Base-by-base conservation (phyloP, 2,797 vertebrate species). In the Hyperoplus immaculatus region DNA sequence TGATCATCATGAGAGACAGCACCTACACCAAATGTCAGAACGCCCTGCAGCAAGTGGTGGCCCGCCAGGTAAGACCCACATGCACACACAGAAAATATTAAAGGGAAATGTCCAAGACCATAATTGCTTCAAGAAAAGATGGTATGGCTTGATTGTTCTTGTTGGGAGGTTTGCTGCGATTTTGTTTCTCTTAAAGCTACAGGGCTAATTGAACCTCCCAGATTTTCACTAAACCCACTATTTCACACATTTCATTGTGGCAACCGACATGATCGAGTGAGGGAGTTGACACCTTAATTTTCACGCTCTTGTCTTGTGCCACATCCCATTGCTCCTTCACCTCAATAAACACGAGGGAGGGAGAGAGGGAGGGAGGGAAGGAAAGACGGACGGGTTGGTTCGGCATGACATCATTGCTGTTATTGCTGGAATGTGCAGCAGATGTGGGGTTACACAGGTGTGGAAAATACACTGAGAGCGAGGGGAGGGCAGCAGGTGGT, bases 1-100 rank as follows among this genome's bases (percentile, higher is more conserved):
- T 99, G 98, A 99, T 99, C 94, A 99, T 99, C 94, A 98, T 98
- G 97, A 95, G 97, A 85, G 98, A 99, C 88, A 95, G 97, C 87
- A 99, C 98, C 0, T 99, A 99, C 0, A 78, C 74, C 85, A 99
- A 99, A 92, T 99, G 98, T 93, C 98, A 99, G 94, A 99, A 99
- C 0, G 98, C 98, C 13, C 91, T 99, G 69, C 98, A 99, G 93
- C 98, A 99, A 86, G 97, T 99, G 39, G 96, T 98, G 4, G 97
- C 98, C 0, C 96, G 98, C 57, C 97, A 99, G 93, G 98, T 99
- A 72, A 89, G 93, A 51, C 1, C 42, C 2, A 13, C 2, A 46
- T 7, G 42, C 21, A 8, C 43, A 14, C 10, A 46, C 47, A 42
- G 21, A 0, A 65, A 65, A 55, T 55, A 6, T 14, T 39, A 12